phyloP scores from a whole-genome alignment of 2,113 vertebrate genomes.

The Stercorarius parasiticus region DNA sequence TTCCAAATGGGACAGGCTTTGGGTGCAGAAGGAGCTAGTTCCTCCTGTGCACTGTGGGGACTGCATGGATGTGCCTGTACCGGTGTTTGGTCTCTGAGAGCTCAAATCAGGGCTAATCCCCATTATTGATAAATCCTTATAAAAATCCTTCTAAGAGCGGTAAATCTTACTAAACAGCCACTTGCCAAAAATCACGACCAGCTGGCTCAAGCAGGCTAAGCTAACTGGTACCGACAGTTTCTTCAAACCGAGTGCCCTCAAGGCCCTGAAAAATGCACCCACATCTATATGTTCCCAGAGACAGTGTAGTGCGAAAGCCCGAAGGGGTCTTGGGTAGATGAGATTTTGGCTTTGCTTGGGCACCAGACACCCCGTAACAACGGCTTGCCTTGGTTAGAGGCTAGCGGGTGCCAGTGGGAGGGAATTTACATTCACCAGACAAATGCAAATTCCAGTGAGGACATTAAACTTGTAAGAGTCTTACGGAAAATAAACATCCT shows the following conservation, averaged over 20 bases:
- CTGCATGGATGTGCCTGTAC: neutral
- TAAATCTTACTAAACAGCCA: neutral
- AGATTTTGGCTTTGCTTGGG: neutral
- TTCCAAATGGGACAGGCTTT: neutral
- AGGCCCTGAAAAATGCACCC: neutral
- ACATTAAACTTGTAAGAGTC: slow-evolving; percentile 38
- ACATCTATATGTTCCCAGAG: fast-evolving
- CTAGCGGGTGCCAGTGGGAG: neutral
- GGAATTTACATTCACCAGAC: neutral
- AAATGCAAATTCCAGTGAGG: slow-evolving; percentile 13
- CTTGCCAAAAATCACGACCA: neutral
- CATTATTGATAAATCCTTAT: neutral
- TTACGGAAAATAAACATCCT: slow-evolving; percentile 46
- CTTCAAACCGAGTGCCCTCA: neutral
- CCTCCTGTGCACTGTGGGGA: neutral
- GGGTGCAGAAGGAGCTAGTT: neutral
- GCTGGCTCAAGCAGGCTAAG: neutral
- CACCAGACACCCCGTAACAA: neutral
- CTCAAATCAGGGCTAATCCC: neutral
- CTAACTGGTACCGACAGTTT: neutral
- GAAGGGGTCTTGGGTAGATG: neutral
- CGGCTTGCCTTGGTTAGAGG: neutral
- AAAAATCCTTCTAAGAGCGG: neutral
- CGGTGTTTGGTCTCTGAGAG: neutral
- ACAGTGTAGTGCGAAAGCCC: neutral